Conservation (phyloP, 2,797 vertebrate species). For the Aldrovandia affinis region DNA sequence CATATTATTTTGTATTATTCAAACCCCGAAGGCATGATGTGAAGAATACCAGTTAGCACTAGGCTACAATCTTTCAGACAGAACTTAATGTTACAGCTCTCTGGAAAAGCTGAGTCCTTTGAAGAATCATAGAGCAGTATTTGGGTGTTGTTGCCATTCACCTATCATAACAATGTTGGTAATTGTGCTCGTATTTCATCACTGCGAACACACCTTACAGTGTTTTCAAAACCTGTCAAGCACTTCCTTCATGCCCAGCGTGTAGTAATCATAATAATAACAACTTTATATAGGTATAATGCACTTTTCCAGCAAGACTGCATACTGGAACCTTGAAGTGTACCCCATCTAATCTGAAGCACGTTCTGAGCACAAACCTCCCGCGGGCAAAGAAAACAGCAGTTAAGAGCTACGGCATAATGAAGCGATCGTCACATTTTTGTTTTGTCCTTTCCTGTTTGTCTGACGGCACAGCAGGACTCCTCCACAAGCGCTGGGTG, state of each 20-base stretch:
- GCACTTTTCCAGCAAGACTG: not conserved
- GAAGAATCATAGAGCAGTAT: not conserved
- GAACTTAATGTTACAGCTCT: not conserved
- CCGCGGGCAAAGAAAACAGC: not conserved
- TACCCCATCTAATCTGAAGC: not conserved
- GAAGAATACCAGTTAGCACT: not conserved
- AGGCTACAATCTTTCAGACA: not conserved
- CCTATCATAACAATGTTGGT: not conserved
- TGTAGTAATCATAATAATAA: no score
- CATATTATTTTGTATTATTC: constrained; percentile 1
- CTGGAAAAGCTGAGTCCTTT: not conserved
- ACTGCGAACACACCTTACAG: not conserved
- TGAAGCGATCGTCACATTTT: not conserved
- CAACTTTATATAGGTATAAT: no score
- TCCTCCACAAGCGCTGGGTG: not conserved
- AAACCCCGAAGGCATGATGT: not conserved
- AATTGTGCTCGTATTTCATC: not conserved
- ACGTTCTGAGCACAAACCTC: not conserved
- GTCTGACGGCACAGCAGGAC: not conserved
- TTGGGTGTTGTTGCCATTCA: not conserved
- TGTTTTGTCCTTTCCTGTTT: not conserved
- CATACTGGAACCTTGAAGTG: not conserved
- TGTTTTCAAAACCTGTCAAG: not conserved
- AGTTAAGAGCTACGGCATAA: not conserved
- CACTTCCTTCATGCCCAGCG: not conserved